Percentiles rank a stretch among this genome's conserved stretches.
Conservation (phyloP, 2,888 invertebrate species). For the Euproctis similis region DNA sequence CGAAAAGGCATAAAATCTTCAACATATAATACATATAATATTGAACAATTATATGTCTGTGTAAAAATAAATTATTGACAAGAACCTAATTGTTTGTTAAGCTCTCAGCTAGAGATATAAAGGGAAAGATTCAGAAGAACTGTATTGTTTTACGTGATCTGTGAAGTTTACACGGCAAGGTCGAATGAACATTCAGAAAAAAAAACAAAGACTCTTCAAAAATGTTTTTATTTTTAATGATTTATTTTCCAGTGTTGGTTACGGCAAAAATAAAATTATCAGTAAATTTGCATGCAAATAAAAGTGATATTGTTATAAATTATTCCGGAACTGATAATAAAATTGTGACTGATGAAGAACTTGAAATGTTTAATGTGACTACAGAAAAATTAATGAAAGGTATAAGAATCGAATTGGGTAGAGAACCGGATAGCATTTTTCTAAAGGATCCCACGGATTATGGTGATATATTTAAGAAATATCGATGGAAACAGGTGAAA, state of each 20-base stretch:
- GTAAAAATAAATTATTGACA: too few relatives aligned
- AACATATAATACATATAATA: too few relatives aligned
- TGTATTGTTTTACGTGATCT: too few relatives aligned
- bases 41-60: too few relatives aligned
- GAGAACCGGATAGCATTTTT: slow-evolving; percentile 40
- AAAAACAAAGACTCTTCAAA: too few relatives aligned
- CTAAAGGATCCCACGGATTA: slow-evolving; percentile 49
- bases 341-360: slow-evolving; percentile 39
- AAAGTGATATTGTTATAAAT: slow-evolving; percentile 21
- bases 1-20: too few relatives aligned
- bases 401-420: slow-evolving; percentile 41
- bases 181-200: too few relatives aligned
- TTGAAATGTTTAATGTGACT: slow-evolving; percentile 43
- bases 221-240: slow-evolving; percentile 1
- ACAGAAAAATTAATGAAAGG: slow-evolving; percentile 42
- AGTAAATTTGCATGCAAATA: slow-evolving; percentile 29
- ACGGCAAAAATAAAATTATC: slow-evolving; percentile 34
- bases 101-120: too few relatives aligned
- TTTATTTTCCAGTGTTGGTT: slow-evolving; percentile 7
- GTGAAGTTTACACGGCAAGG: too few relatives aligned
- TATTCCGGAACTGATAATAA: slow-evolving; percentile 34
- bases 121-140: too few relatives aligned
- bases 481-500: slow-evolving; percentile 41
- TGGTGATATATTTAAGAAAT: slow-evolving; percentile 37
- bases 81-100: too few relatives aligned